A percentile compares a stretch with the other conserved stretches of the same genome.
Conservation (phyloP, 2,888 invertebrate genomes). For the Pseudococcus jackbeardsleyi region DNA sequence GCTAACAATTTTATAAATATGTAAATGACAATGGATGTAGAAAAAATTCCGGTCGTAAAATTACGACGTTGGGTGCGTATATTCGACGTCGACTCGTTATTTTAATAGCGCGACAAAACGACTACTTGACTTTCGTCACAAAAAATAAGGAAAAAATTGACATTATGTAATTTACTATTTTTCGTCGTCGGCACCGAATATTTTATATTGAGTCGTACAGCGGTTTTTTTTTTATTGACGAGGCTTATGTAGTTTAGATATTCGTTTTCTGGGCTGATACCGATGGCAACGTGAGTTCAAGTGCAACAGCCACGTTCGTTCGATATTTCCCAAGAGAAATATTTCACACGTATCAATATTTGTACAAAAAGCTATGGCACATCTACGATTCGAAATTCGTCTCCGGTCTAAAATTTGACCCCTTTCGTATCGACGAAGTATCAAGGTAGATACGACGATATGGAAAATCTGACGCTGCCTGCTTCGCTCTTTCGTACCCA, state of each 20-base stretch:
- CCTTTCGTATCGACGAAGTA: background rate
- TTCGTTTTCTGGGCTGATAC: background rate
- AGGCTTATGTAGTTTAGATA: background rate
- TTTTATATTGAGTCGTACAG: background rate
- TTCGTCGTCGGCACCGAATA: background rate
- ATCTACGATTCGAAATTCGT: background rate
- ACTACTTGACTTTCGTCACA: slow-evolving; percentile 22
- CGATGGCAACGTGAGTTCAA: background rate
- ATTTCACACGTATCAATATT: slow-evolving; percentile 13
- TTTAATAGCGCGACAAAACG: background rate
- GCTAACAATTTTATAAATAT: slow-evolving; percentile 40
- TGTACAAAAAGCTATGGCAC: background rate
- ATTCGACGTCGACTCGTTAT: slow-evolving; percentile 13
- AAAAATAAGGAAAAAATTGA: background rate
- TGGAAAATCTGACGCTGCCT: background rate
- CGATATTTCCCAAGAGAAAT: slow-evolving; percentile 14
- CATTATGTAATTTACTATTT: slow-evolving; percentile 16
- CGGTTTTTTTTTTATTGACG: background rate
- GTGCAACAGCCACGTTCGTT: background rate
- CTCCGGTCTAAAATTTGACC: background rate
- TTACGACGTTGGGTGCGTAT: background rate
- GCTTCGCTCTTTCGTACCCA: background rate
- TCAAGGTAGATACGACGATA: background rate
- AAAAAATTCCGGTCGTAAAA: background rate
- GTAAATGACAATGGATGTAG: background rate